Percentiles rank a stretch among this genome's conserved stretches.
Evolutionary conservation across 2,888 invertebrate species (phyloP).

Genomic region (Dicyrtomina minuta): DNA sequence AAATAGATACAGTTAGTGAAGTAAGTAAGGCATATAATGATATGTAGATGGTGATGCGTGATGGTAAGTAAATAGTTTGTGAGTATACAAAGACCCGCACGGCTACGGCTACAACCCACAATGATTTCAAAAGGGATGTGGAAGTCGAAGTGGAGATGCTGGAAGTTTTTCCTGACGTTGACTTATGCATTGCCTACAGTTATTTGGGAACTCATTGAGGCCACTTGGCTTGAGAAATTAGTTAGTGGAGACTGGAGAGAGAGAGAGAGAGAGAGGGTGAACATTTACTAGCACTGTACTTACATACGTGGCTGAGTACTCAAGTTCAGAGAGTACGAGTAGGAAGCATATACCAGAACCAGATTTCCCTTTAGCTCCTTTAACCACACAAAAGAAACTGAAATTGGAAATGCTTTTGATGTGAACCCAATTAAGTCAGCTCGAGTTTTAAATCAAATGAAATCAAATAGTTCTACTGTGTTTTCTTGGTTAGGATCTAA

Average conservation of each 20-base stretch:
- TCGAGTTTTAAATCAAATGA: slow-evolving; percentile 33
- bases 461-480: slow-evolving; percentile 28
- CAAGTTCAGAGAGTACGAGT: neutral
- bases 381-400: slow-evolving; percentile 35
- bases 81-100: neutral
- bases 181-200: slow-evolving; percentile 30
- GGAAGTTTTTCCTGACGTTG: slow-evolving; percentile 28
- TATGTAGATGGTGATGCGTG: too few species aligned
- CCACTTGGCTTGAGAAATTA: slow-evolving; percentile 27
- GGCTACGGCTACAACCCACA: too few species aligned
- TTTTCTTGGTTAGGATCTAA: slow-evolving; percentile 19
- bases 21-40: too few species aligned
- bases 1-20: too few species aligned
- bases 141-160: neutral
- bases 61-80: too few species aligned
- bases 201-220: slow-evolving; percentile 32
- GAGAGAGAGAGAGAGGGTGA: neutral
- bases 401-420: slow-evolving; percentile 42
- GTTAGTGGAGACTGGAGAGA: slow-evolving; percentile 18
- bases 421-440: slow-evolving; percentile 42
- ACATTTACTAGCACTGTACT: neutral
- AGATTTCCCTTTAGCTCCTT: too few species aligned
- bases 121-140: neutral
- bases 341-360: neutral
- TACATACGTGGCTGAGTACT: neutral